These are phyloP conservation scores for Apoda limacodes DNA, from an alignment of 2,888 invertebrate genomes.

Conservation along the genomic window DNA sequence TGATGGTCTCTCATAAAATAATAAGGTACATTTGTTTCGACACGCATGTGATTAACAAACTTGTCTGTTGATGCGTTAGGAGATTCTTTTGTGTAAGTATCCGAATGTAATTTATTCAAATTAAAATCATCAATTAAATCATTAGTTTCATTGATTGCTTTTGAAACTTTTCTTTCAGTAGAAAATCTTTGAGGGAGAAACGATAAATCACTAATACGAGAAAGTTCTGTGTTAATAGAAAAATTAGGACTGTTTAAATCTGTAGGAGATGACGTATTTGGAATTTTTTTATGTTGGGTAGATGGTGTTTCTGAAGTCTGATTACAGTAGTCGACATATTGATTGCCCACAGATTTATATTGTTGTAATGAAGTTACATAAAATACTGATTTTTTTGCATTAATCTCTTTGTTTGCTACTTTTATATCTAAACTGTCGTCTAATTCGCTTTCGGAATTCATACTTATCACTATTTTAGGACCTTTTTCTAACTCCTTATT, in stretches of 20 bases:
- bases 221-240: slow-evolving; percentile 58
- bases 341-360: slow-evolving; percentile 32
- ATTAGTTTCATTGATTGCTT: slow-evolving; percentile 42
- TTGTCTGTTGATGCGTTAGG: slow-evolving; percentile 41
- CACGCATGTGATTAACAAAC: slow-evolving; percentile 27
- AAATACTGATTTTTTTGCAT: slow-evolving; percentile 46
- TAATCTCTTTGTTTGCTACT: slow-evolving; percentile 42
- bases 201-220: slow-evolving; percentile 56
- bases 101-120: slow-evolving; percentile 43
- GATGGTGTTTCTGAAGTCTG: slow-evolving; percentile 34
- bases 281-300: slow-evolving; percentile 43
- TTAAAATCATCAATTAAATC: slow-evolving; percentile 40
- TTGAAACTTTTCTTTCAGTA: slow-evolving; percentile 51
- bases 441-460: slow-evolving; percentile 49
- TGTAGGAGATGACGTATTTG: slow-evolving; percentile 59
- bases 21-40: slow-evolving; percentile 32
- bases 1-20: slow-evolving; percentile 33
- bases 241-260: slow-evolving; percentile 58
- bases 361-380: slow-evolving; percentile 40
- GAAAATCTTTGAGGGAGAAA: slow-evolving; percentile 57
- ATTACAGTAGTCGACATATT: no score
- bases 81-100: slow-evolving; percentile 67
- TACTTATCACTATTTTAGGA: slow-evolving; percentile 46
- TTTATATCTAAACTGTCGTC: slow-evolving; percentile 47
- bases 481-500: slow-evolving; percentile 44